phyloP scores from a whole-genome alignment of 2,113 vertebrate genomes.

The Brachionichthys hirsutus region DNA sequence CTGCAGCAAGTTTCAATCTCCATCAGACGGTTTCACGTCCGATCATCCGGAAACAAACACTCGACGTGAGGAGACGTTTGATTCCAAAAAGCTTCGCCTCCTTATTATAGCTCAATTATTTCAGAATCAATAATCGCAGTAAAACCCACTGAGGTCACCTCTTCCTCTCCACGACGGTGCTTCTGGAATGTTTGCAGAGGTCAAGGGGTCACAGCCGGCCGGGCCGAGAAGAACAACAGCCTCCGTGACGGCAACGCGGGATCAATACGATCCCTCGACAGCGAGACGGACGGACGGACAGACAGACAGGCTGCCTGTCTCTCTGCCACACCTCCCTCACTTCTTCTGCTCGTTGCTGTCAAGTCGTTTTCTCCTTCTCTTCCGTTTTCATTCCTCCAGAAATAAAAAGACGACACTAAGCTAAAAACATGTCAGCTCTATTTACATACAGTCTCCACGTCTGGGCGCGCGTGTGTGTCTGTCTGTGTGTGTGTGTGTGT shows the following conservation, averaged over 20 bases:
- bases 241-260: not conserved
- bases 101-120: no score
- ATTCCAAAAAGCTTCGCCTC: no score
- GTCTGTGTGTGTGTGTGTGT: conserved; percentile 16
- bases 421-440: conserved; percentile 69
- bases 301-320: conserved; percentile 5
- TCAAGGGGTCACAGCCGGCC: conserved; percentile 48
- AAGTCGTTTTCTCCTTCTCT: conserved; percentile 25
- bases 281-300: conserved; percentile 3
- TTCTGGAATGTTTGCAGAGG: conserved; percentile 68
- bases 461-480: conserved; percentile 32
- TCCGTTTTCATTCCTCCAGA: conserved; percentile 40
- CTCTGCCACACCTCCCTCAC: not conserved
- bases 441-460: conserved; percentile 71
- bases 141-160: conserved; percentile 31
- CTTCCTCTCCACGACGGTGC: conserved; percentile 23
- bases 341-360: conserved; percentile 4
- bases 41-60: no score
- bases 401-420: conserved; percentile 55
- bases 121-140: not conserved
- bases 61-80: no score
- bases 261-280: conserved; percentile 1
- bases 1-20: no score
- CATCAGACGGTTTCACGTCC: no score
- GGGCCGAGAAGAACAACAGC: conserved; percentile 11